Evolutionary conservation across 2,888 invertebrate genomes (phyloP).

Genomic region (Neoscelio sp.): DNA sequence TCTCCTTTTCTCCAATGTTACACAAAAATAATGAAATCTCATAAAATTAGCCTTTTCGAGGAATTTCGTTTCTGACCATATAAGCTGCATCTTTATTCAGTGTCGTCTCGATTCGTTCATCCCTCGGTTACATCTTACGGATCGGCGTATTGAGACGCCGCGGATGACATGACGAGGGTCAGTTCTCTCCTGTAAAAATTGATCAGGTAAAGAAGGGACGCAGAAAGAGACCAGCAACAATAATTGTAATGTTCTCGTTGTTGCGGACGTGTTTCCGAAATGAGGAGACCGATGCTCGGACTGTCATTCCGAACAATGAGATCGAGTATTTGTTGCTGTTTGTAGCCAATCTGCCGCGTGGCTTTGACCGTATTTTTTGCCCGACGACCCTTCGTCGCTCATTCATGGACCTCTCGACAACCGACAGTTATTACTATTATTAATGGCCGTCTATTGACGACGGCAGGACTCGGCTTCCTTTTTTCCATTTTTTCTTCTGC

Average conservation of each 20-base stretch:
- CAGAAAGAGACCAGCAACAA: conserved; percentile 71
- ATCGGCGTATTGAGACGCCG: conserved; percentile 79
- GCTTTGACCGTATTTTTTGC: conserved; percentile 74
- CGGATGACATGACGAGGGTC: conserved; percentile 81
- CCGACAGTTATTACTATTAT: conserved; percentile 81
- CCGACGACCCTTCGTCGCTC: conserved; percentile 38
- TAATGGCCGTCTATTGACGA: conserved; percentile 77
- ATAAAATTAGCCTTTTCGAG: conserved; percentile 32
- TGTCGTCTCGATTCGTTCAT: conserved; percentile 17
- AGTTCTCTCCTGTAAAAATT: conserved; percentile 70
- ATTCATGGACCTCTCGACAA: conserved; percentile 68
- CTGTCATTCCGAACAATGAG: conserved; percentile 66
- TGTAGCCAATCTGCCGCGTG: conserved; percentile 78
- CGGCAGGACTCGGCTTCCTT: conserved; percentile 2
- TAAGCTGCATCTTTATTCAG: conserved; percentile 16
- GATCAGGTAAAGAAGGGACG: conserved; percentile 77
- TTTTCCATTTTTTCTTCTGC: not conserved
- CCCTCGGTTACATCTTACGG: no score
- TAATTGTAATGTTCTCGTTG: conserved; percentile 82
- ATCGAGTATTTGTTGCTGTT: conserved; percentile 82
- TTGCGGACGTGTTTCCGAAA: conserved; percentile 83
- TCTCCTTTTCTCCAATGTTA: no score
- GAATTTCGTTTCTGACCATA: conserved; percentile 9
- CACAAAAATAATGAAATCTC: conserved; percentile 51
- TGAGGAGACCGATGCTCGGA: conserved; percentile 74